phyloP scores from a whole-genome alignment of 2,113 vertebrate species.

The Chlorodrepanis virens region DNA sequence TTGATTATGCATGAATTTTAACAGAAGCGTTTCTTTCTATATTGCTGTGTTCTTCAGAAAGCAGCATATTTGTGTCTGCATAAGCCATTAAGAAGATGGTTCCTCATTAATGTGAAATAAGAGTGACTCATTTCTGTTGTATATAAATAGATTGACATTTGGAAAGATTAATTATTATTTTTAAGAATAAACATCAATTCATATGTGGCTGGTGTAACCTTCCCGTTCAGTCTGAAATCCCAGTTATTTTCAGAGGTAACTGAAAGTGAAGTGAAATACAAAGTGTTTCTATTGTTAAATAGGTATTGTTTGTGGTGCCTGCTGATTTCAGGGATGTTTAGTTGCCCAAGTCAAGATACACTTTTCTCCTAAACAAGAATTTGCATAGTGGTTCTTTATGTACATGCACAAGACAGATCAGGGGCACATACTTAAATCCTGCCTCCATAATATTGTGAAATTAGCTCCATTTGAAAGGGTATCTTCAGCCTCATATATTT shows the following conservation, averaged over 20 bases:
- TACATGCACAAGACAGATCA: background rate
- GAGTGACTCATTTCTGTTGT: background rate
- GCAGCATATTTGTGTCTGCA: background rate
- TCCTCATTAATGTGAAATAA: slow-evolving; percentile 9
- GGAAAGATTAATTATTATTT: background rate
- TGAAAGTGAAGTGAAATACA: background rate
- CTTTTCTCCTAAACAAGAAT: background rate
- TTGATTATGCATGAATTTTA: slow-evolving; percentile 73
- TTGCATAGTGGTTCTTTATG: background rate
- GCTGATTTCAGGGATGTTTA: background rate
- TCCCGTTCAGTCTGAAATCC: background rate
- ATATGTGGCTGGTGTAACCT: background rate
- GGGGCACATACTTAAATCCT: background rate
- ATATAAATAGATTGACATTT: slow-evolving; percentile 19
- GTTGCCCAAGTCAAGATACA: background rate
- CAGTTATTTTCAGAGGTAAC: background rate
- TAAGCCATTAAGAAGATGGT: background rate
- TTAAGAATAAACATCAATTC: background rate
- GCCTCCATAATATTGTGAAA: background rate
- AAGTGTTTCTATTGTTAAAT: background rate
- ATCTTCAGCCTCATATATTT: background rate
- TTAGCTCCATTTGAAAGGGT: background rate
- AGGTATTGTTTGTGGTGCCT: background rate
- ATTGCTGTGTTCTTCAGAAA: background rate
- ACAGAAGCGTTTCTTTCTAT: slow-evolving; percentile 33